A percentile compares a stretch with the other conserved stretches of the same genome.
Evolutionary conservation across 2,888 invertebrate species (phyloP).

Genomic region (Arctia plantaginis): DNA sequence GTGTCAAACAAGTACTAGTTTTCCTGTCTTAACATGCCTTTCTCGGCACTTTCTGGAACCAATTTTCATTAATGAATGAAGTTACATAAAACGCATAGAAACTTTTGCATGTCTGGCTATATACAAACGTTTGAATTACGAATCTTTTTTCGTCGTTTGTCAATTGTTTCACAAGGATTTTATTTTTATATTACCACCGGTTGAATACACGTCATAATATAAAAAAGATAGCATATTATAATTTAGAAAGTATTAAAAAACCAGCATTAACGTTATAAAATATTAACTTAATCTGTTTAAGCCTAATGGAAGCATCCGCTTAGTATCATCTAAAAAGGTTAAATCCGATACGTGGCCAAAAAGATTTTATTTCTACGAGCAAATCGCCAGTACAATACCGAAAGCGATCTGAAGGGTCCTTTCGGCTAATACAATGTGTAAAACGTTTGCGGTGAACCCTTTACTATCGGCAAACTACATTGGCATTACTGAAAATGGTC

Average conservation of each 20-base stretch:
- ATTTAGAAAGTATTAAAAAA: background rate
- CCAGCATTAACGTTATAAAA: background rate
- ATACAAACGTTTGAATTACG: too few species aligned
- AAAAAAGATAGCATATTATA: background rate
- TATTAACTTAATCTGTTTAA: background rate
- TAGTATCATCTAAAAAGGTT: background rate
- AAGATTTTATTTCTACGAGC: background rate
- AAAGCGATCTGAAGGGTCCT: background rate
- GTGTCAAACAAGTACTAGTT: background rate
- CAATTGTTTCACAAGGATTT: too few species aligned
- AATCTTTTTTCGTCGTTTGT: too few species aligned
- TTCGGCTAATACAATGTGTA: constrained; percentile 1
- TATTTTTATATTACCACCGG: background rate
- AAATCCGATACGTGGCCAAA: background rate
- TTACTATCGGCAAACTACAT: constrained; percentile 5
- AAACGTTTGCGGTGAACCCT: constrained; percentile 3
- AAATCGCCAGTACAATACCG: background rate
- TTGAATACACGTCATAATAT: background rate
- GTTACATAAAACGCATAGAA: background rate
- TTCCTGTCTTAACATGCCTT: background rate
- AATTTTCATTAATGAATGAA: background rate
- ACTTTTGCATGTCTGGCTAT: background rate
- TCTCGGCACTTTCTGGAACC: background rate
- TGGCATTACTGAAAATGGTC: background rate
- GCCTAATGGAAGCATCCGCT: background rate